phyloP scores from a whole-genome alignment of 2,888 invertebrate genomes.

The Aporophyla nigra region DNA sequence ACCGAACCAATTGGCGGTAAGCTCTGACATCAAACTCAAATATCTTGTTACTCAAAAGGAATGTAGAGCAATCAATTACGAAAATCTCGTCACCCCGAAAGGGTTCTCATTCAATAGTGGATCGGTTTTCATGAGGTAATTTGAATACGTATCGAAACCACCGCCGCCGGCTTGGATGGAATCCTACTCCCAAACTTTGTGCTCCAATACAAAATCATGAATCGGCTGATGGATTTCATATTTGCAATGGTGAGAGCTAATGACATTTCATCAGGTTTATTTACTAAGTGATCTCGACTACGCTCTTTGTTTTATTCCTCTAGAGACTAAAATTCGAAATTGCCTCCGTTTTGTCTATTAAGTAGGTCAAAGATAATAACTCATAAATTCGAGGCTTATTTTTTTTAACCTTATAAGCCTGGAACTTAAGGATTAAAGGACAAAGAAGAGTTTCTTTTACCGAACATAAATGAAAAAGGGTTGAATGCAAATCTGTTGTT shows the following conservation, averaged over 20 bases:
- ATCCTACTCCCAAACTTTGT: slow-evolving; percentile 43
- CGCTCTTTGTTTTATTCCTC: slow-evolving; percentile 41
- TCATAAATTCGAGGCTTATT: slow-evolving; percentile 62
- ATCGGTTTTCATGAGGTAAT: slow-evolving; percentile 66
- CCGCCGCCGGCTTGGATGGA: slow-evolving; percentile 58
- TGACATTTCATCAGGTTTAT: slow-evolving; percentile 37
- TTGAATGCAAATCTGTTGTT: slow-evolving; percentile 29
- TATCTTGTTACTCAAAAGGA: slow-evolving; percentile 42
- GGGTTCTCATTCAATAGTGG: slow-evolving; percentile 40
- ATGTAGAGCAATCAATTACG: slow-evolving; percentile 39
- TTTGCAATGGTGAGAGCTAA: slow-evolving; percentile 48
- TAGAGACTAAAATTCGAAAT: slow-evolving; percentile 48
- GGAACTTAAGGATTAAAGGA: slow-evolving; percentile 51
- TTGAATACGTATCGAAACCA: slow-evolving; percentile 67
- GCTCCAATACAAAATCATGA: slow-evolving; percentile 38
- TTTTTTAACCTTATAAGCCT: slow-evolving; percentile 62
- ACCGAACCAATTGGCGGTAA: slow-evolving; percentile 24
- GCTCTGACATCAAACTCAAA: slow-evolving; percentile 32
- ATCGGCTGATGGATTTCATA: slow-evolving; percentile 47
- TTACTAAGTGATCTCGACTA: slow-evolving; percentile 38
- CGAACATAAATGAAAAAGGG: slow-evolving; percentile 7
- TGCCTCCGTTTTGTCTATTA: slow-evolving; percentile 58
- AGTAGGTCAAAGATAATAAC: slow-evolving; percentile 69
- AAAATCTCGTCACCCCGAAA: slow-evolving; percentile 49
- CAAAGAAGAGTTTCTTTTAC: slow-evolving; percentile 29